Evolutionary conservation across 1,140 invertebrate genomes (phyloP).

Genomic region (Eueides isabella): DNA sequence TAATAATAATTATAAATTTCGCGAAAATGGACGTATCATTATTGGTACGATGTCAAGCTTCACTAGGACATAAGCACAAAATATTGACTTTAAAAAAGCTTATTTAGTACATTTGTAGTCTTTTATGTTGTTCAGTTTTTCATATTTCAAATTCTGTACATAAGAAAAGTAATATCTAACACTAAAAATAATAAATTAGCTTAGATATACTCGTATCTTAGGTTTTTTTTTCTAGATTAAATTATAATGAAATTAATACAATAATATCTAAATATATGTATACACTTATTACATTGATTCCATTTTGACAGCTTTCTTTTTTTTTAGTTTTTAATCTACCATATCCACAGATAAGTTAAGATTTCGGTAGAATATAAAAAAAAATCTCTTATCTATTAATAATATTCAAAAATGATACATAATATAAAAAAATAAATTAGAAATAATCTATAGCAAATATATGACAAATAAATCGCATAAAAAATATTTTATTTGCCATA

Average conservation of each 20-base stretch:
- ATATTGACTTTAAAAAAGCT: constrained; percentile 29
- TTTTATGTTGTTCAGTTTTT: constrained; percentile 16
- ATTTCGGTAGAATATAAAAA: no score
- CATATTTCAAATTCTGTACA: constrained; percentile 9
- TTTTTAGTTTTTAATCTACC: background rate
- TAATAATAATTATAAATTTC: constrained; percentile 32
- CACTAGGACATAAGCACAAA: constrained; percentile 21
- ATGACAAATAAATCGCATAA: no score
- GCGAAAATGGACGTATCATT: constrained; percentile 44
- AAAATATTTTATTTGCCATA: no score
- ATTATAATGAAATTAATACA: background rate
- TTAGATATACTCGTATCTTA: background rate
- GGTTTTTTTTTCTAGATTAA: background rate
- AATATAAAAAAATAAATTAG: no score
- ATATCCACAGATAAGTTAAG: no score
- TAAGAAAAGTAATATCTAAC: background rate
- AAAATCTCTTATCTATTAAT: no score
- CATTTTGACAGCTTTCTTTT: background rate
- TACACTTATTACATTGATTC: no score
- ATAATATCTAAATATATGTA: no score
- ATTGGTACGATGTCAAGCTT: constrained; percentile 42
- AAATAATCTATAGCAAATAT: no score
- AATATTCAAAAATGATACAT: no score
- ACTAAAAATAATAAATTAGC: background rate
- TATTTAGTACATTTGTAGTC: constrained; percentile 28